Percentiles rank a stretch among this genome's conserved stretches.
These are phyloP conservation scores for Mesorhabditis sp. DNA, from an alignment of 2,888 invertebrate genomes.

Conservation along the genomic window DNA sequence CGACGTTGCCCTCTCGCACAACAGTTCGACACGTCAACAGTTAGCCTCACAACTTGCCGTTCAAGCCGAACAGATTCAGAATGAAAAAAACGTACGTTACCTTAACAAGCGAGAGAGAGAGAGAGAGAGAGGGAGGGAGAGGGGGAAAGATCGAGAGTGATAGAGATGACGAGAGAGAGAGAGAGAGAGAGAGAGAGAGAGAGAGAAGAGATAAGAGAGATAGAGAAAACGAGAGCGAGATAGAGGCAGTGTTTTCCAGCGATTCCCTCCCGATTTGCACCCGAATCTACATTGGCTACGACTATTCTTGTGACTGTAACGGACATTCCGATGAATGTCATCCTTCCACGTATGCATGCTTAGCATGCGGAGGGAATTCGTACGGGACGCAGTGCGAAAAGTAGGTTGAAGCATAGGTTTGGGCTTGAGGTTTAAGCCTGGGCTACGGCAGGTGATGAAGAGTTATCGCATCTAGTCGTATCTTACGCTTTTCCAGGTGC, in stretches of 20 bases:
- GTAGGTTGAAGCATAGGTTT: slow-evolving; percentile 8
- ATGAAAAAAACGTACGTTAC: background rate
- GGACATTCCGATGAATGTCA: slow-evolving; percentile 22
- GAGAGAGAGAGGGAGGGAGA: too few species aligned
- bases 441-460: background rate
- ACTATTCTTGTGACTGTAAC: slow-evolving; percentile 29
- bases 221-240: background rate
- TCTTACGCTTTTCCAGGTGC: background rate
- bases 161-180: slow-evolving; percentile 10
- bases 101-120: too few species aligned
- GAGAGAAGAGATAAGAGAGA: slow-evolving; percentile 8
- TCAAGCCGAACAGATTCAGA: background rate
- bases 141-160: background rate
- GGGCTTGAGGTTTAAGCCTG: slow-evolving; percentile 9
- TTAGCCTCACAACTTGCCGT: background rate
- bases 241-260: slow-evolving; percentile 13
- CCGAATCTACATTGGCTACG: slow-evolving; percentile 32
- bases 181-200: slow-evolving; percentile 10
- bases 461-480: background rate
- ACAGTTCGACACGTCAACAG: background rate
- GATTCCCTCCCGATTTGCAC: slow-evolving; percentile 36
- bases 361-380: slow-evolving; percentile 91
- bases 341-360: slow-evolving; percentile 78
- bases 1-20: background rate
- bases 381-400: slow-evolving; percentile 80